A percentile compares a stretch with the other conserved stretches of the same genome.
Conservation (phyloP, 1,140 invertebrate species). For the Pseudomyrmex flavicornis region DNA sequence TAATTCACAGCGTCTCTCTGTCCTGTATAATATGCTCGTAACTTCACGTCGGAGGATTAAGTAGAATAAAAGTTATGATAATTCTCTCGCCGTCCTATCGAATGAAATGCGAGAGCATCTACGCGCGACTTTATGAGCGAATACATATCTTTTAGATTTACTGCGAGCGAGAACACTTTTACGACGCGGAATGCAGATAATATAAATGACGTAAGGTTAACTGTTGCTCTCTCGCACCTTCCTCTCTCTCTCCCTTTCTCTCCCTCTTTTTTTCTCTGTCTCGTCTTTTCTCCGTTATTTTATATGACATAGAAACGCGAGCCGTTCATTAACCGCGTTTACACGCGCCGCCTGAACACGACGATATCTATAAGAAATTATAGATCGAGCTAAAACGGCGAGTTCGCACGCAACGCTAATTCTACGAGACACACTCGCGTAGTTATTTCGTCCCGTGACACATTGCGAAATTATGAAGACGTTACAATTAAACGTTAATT, state of each 20-base stretch:
- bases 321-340: constrained; percentile 48
- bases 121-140: constrained; percentile 33
- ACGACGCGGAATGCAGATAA: constrained; percentile 39
- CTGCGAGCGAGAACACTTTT: constrained; percentile 35
- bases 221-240: constrained; percentile 2
- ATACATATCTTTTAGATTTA: constrained; percentile 60
- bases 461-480: background rate
- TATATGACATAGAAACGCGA: constrained; percentile 27
- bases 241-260: constrained; percentile 34
- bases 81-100: constrained; percentile 8
- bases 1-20: background rate
- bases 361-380: constrained; percentile 29
- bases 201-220: constrained; percentile 36
- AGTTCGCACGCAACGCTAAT: constrained; percentile 37
- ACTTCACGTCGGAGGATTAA: background rate
- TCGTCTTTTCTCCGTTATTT: background rate
- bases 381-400: constrained; percentile 42
- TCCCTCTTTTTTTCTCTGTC: background rate
- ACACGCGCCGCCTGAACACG: background rate
- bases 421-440: background rate
- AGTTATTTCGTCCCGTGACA: background rate
- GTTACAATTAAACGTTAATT: constrained; percentile 6
- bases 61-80: constrained; percentile 40
- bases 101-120: constrained; percentile 38
- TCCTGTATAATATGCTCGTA: constrained; percentile 11